Conservation (phyloP, 2,888 invertebrate species). For the Andrena haemorrhoa region DNA sequence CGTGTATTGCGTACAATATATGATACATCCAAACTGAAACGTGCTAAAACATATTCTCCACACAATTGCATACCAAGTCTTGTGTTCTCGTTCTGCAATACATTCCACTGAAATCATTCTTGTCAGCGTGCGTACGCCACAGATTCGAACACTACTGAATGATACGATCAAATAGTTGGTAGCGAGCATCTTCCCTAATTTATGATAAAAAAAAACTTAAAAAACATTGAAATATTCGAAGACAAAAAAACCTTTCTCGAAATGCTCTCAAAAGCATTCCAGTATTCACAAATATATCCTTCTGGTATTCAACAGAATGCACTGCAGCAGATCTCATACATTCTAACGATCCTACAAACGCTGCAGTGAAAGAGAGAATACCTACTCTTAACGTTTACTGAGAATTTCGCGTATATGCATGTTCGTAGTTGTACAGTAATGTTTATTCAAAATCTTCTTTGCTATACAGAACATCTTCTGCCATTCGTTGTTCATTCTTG, state of each 20-base stretch:
- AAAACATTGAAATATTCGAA: not conserved
- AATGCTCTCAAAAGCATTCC: not conserved
- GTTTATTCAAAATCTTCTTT: constrained; percentile 26
- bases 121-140: not conserved
- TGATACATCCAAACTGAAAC: not conserved
- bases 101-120: not conserved
- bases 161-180: not conserved
- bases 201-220: not conserved
- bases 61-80: not conserved
- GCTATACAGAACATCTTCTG: constrained; percentile 23
- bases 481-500: not conserved
- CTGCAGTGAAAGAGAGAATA: not conserved
- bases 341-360: not conserved
- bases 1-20: not conserved
- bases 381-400: not conserved
- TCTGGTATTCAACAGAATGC: not conserved
- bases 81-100: not conserved
- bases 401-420: not conserved
- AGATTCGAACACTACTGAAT: not conserved
- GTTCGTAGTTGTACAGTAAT: not conserved
- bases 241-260: not conserved
- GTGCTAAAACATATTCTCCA: not conserved
- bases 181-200: not conserved
- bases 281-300: not conserved
- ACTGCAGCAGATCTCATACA: not conserved